These are phyloP conservation scores for Loriculus beryllinus DNA, from an alignment of 2,797 vertebrate genomes.

Conservation along the genomic window DNA sequence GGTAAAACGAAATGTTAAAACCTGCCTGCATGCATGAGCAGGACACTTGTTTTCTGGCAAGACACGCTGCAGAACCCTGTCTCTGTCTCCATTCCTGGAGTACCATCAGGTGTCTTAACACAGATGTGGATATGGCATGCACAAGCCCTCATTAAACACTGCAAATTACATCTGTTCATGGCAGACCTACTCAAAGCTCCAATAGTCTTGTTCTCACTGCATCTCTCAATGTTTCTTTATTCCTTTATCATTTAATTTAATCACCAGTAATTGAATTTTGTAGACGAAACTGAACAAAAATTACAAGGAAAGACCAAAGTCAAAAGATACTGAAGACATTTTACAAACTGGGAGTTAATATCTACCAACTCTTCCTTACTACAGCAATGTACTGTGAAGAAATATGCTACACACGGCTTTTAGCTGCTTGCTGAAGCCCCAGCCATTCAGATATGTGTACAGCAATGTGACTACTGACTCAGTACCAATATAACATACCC, in stretches of 20 bases:
- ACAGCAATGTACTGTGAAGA: background rate
- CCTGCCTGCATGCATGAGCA: background rate
- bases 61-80: background rate
- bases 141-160: background rate
- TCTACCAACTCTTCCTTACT: background rate
- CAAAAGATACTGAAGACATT: background rate
- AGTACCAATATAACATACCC: background rate
- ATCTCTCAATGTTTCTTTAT: background rate
- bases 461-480: background rate
- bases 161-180: background rate
- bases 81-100: background rate
- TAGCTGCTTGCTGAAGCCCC: background rate
- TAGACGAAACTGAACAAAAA: background rate
- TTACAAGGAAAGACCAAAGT: background rate
- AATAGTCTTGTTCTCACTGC: background rate
- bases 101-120: background rate
- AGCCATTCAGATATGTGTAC: background rate
- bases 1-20: background rate
- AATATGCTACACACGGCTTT: background rate
- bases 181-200: background rate
- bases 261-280: background rate
- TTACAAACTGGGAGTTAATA: background rate
- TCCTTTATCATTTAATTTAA: constrained; percentile 22
- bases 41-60: background rate
- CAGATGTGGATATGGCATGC: fast-evolving